Percentiles rank a stretch among this genome's conserved stretches.
phyloP scores from a whole-genome alignment of 1,140 invertebrate genomes.

The Cyrtorhinus lividipennis region DNA sequence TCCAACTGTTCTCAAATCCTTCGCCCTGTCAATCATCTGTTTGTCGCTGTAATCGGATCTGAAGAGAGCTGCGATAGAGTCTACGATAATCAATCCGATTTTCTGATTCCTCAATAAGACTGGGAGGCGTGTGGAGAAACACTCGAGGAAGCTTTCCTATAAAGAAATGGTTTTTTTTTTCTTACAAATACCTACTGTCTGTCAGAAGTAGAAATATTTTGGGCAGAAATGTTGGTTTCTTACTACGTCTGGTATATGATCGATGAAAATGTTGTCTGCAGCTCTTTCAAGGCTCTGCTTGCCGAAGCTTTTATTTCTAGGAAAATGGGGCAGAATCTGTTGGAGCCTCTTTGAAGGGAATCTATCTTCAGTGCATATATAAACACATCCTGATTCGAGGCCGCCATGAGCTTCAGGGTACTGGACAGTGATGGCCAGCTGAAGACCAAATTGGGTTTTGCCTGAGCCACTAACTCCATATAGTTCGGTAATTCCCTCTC shows the following conservation, averaged over 20 bases:
- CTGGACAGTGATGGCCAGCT: slow-evolving; percentile 47
- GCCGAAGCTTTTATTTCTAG: slow-evolving; percentile 25
- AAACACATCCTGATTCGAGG: slow-evolving; percentile 42
- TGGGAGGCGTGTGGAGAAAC: slow-evolving; percentile 38
- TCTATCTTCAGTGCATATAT: slow-evolving; percentile 58
- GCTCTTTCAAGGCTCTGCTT: slow-evolving; percentile 26
- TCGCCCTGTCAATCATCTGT: slow-evolving; percentile 33
- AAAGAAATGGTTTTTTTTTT: slow-evolving; percentile 23
- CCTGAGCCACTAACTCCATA: slow-evolving; percentile 65
- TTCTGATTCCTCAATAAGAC: slow-evolving; percentile 24
- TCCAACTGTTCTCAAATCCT: slow-evolving; percentile 42
- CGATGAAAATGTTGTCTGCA: slow-evolving; percentile 40
- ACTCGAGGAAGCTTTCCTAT: slow-evolving; percentile 41
- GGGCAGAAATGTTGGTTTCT: too few species aligned
- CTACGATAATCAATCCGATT: slow-evolving; percentile 51
- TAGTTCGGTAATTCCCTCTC: slow-evolving; percentile 65
- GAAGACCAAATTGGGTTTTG: slow-evolving; percentile 73
- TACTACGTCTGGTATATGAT: slow-evolving; percentile 42
- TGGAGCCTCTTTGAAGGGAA: slow-evolving; percentile 56
- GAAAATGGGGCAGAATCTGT: slow-evolving; percentile 29
- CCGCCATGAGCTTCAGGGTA: slow-evolving; percentile 33
- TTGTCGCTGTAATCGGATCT: slow-evolving; percentile 41
- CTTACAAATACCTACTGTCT: too few species aligned
- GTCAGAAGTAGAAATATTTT: too few species aligned
- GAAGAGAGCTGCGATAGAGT: slow-evolving; percentile 60